phyloP scores from a whole-genome alignment of 2,113 vertebrate genomes.

The Artemisiospiza belli region DNA sequence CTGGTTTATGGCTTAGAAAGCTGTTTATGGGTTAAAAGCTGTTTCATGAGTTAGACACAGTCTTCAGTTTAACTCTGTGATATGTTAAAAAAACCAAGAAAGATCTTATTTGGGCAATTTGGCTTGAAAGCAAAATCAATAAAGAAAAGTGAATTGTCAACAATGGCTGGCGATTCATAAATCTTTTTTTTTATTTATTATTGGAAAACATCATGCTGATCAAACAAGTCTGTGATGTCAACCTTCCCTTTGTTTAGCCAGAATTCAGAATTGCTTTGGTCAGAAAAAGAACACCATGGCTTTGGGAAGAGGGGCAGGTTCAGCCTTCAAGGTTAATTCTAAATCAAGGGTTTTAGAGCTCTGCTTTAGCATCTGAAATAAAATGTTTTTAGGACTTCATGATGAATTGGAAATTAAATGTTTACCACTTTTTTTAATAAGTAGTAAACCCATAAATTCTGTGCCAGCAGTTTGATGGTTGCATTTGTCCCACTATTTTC shows the following conservation, averaged over 20 bases:
- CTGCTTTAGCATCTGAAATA: background rate
- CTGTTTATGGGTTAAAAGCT: background rate
- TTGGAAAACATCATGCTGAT: background rate
- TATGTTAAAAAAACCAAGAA: background rate
- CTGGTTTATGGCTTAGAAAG: background rate
- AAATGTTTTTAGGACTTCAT: background rate
- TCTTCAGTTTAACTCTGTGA: background rate
- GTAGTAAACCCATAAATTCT: background rate
- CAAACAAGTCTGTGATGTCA: background rate
- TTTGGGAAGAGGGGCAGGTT: background rate
- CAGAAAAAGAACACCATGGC: background rate
- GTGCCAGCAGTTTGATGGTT: background rate
- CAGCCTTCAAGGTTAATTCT: background rate
- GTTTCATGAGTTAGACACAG: background rate
- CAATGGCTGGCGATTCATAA: background rate
- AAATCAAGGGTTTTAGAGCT: background rate
- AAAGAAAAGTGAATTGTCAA: slow-evolving; percentile 28
- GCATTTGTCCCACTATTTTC: background rate
- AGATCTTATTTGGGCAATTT: background rate
- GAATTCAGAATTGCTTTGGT: background rate
- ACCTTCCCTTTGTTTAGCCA: background rate
- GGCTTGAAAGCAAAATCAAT: slow-evolving; percentile 28
- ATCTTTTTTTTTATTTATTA: slow-evolving; percentile 16
- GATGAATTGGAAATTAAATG: background rate
- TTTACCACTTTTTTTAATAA: background rate